Conservation (phyloP, 2,113 vertebrate species). For the Galeopterus variegatus region DNA sequence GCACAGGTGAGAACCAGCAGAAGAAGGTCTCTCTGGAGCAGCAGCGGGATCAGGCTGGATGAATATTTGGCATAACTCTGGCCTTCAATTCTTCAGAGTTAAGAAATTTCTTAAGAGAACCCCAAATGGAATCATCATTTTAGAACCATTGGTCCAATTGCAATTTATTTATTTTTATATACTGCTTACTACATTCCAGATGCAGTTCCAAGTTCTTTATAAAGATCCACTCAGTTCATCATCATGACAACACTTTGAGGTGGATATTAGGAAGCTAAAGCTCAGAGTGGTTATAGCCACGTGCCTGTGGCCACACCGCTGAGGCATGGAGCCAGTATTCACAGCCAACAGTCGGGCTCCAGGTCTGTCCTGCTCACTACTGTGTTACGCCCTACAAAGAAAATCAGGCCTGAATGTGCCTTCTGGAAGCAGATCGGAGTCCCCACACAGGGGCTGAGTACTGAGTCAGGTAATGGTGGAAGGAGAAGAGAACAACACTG, state of each 20-base stretch:
- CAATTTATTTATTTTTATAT: background rate
- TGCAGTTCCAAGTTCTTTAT: background rate
- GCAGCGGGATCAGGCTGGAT: background rate
- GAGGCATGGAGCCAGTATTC: background rate
- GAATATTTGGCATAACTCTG: background rate
- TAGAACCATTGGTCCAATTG: background rate
- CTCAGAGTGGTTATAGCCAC: background rate
- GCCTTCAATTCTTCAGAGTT: background rate
- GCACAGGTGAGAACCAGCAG: background rate
- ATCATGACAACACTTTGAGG: background rate
- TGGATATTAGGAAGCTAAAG: background rate
- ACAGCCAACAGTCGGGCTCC: background rate
- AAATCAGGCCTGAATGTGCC: background rate
- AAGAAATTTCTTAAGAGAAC: slow-evolving; percentile 27
- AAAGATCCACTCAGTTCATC: background rate
- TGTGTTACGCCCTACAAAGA: background rate
- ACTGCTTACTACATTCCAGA: background rate
- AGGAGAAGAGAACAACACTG: background rate
- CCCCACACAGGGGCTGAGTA: background rate
- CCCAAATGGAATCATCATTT: background rate
- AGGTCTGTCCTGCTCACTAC: background rate
- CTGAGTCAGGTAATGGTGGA: background rate
- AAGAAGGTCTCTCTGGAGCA: background rate
- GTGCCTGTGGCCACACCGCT: background rate
- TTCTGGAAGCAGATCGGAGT: background rate